These are phyloP conservation scores for Casuarius casuarius DNA, from an alignment of 2,113 vertebrate species.

Conservation along the genomic window DNA sequence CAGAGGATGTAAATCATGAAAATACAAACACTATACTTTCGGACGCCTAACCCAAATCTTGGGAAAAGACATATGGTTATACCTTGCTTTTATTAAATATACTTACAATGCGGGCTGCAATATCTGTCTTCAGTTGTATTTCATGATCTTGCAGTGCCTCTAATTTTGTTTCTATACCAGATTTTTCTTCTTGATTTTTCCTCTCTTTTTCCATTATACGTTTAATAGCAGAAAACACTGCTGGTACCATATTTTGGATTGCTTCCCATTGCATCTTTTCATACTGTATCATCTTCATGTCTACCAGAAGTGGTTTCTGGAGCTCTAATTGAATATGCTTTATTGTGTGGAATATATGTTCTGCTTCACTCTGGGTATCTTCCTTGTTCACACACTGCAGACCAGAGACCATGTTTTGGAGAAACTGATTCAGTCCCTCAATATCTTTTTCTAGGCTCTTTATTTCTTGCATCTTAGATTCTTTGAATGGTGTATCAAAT, in stretches of 20 bases:
- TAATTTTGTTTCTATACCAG: constrained; percentile 33
- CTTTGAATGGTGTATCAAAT: constrained; percentile 78
- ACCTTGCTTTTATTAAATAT: not conserved
- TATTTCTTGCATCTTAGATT: constrained; percentile 76
- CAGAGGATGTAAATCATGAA: not conserved
- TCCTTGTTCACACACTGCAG: constrained; percentile 72
- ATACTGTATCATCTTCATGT: constrained; percentile 64
- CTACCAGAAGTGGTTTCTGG: constrained; percentile 65
- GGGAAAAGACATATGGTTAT: not conserved
- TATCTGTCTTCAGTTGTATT: constrained; percentile 70
- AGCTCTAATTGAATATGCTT: constrained; percentile 73
- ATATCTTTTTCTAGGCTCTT: constrained; percentile 68
- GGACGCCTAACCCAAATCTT: not conserved
- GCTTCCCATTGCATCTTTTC: constrained; percentile 77
- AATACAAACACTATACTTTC: not conserved
- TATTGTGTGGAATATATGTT: constrained; percentile 70
- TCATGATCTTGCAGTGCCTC: constrained; percentile 64
- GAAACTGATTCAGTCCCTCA: constrained; percentile 57
- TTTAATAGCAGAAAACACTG: constrained; percentile 73
- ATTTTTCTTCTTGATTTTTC: constrained; percentile 2
- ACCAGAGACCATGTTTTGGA: constrained; percentile 72
- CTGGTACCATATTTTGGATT: constrained; percentile 78
- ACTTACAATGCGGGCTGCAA: constrained; percentile 84
- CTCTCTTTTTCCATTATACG: constrained; percentile 55
- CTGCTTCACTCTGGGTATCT: constrained; percentile 72